phyloP scores from a whole-genome alignment of 2,113 vertebrate species.

The Peucedramus taeniatus region DNA sequence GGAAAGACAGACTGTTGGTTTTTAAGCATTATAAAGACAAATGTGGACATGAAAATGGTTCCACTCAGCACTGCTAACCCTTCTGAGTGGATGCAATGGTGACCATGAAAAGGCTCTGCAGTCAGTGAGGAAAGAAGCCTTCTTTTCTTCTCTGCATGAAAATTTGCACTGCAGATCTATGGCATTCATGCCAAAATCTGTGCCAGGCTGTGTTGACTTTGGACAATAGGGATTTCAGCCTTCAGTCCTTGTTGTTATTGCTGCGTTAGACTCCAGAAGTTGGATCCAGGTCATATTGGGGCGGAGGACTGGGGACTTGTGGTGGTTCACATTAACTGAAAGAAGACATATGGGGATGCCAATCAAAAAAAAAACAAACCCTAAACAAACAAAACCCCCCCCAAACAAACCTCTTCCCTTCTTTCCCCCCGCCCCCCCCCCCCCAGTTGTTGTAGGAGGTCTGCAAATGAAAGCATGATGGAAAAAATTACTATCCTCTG shows the following conservation, averaged over 20 bases:
- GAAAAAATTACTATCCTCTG: not conserved
- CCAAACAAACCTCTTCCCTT: not conserved
- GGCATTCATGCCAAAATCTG: not conserved
- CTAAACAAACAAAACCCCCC: not conserved
- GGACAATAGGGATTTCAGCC: not conserved
- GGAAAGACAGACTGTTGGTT: not conserved
- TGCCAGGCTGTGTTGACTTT: not conserved
- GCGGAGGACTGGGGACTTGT: not conserved
- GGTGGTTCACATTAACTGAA: not conserved
- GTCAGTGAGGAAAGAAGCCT: not conserved
- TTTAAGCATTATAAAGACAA: not conserved
- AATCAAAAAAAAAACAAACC: not conserved
- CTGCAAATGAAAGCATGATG: not conserved
- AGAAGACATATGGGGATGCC: not conserved
- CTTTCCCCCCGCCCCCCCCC: rapidly evolving
- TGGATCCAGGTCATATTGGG: not conserved
- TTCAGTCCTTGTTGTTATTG: not conserved
- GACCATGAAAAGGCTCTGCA: not conserved
- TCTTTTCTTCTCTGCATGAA: not conserved
- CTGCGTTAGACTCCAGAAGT: not conserved
- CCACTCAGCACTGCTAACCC: not conserved
- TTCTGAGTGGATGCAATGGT: not conserved
- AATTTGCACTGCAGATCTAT: not conserved
- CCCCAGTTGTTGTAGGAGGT: not conserved
- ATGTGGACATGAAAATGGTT: not conserved